Evolutionary conservation across 2,888 invertebrate genomes (phyloP), one percentile per base, ranked within the genome.

Genomic region (Dryomyza anilis): DNA sequence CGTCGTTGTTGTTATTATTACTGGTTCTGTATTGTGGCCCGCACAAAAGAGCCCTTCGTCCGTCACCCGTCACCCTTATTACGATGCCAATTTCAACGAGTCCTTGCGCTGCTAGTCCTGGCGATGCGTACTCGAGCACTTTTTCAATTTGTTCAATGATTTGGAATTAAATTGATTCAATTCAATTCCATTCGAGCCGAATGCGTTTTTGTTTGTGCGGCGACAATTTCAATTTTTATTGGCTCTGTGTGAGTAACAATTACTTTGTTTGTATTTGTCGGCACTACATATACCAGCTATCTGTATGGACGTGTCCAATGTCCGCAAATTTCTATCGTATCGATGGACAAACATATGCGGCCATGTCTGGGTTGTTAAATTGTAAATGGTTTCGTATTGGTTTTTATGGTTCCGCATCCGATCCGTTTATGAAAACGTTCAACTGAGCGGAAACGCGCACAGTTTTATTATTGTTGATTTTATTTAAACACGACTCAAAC

Each of bases 71-170:
- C 10, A 16, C 23, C 30, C n/a, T 29, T 6, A 23, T n/a, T 43
- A 27, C 23, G 7, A 1, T 10, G 16, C 16, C 30, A 27, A 16
- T 53, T 52, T 52, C 30, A 1, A 14, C 16, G 14, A 21, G 30
- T 53, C n/a, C 6, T 4, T 14, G 12, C 23, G 57, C 39, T 21
- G 21, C 10, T 43, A 23, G 39, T 46, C 19, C 21, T 43, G 21
- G 16, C 3, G 33, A 19, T 71, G 67, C 69, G 65, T 69, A 71
- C 55, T 72, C 70, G 72, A 69, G 60, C 73, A 68, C 75, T 70
- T 76, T 75, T 78, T 78, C 73, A 76, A 79, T 78, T 79, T 79
- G 76, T 76, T 80, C 78, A 79, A 78, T 79, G 80, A 79, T 76
- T 78, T 74, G 79, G 76, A 80, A 71, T 58, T 58, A 67, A 71